Conservation (phyloP, 1,140 invertebrate species). For the Leptinotarsa texana region DNA sequence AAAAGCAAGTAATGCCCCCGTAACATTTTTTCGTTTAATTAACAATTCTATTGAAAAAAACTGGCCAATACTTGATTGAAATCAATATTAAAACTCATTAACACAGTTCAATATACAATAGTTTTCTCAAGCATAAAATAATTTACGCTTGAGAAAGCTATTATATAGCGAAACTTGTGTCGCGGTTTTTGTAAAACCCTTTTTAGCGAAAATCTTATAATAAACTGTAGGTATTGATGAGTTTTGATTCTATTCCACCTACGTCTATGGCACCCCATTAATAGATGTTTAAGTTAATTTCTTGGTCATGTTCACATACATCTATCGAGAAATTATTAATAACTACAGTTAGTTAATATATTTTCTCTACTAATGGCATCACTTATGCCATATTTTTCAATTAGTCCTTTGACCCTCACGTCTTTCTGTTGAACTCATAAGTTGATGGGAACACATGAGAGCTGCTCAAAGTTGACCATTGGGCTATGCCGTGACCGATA, state of each 20-base stretch:
- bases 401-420: slow-evolving; percentile 37
- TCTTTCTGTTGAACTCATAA: slow-evolving; percentile 30
- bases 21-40: too few relatives aligned
- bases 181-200: too few relatives aligned
- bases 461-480: not conserved
- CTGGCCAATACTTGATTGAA: too few relatives aligned
- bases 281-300: not conserved
- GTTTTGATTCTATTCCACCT: not conserved
- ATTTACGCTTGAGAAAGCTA: too few relatives aligned
- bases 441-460: slow-evolving; percentile 27
- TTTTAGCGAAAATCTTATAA: too few relatives aligned
- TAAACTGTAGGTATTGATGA: too few relatives aligned
- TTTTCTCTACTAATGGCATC: slow-evolving; percentile 38
- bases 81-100: too few relatives aligned
- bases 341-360: slow-evolving; percentile 41
- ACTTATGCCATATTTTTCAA: slow-evolving; percentile 40
- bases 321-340: slow-evolving; percentile 34
- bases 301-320: slow-evolving; percentile 19
- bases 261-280: slow-evolving; percentile 1
- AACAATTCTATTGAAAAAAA: too few relatives aligned
- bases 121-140: too few relatives aligned
- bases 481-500: not conserved
- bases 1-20: too few relatives aligned
- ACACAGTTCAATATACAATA: too few relatives aligned
- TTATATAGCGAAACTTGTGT: too few relatives aligned